Evolutionary conservation across 2,888 invertebrate genomes (phyloP), one percentile per base, ranked within the genome.

Genomic region (Nipponacmea schrenckii): DNA sequence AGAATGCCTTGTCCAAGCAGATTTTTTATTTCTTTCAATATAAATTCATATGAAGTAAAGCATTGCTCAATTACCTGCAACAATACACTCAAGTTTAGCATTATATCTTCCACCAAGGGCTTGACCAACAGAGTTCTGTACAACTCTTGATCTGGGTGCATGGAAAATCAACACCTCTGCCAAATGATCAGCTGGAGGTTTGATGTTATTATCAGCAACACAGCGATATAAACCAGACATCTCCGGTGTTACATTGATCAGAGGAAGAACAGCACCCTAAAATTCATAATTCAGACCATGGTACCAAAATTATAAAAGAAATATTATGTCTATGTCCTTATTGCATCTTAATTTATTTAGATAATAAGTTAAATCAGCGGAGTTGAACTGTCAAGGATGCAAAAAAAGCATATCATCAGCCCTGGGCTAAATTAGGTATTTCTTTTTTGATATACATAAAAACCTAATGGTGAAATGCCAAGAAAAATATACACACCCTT

Each of bases 181-280:
- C 65, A 87, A 84, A 69, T 84, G 84, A 39, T 80, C 80, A 31
- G 84, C 88, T 20, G 88, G 86, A 0, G 87, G 87, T 17, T 84
- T 79, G 31, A 89, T 87, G 73, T 85, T 84, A 76, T 89, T 89
- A 77, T 88, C 88, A 12, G 88, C 88, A 2, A 86, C 82, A 79
- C 89, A 89, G 2, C 88, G 80, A 73, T 87, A 89, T 20, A 87
- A 80, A 0, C 89, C 89, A 44, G 86, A 77, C 67, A 85, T 82
- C 0, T 75, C 70, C 50, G 79, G 80, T 0, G 73, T 73, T 14
- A 87, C 77, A 68, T 83, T 80, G 0, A 46, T 65, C 24, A 88
- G 74, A 0, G 68, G 65, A 20, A 87, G 74, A 0, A 64, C 50
- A 0, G 76, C 66, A 31, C 82, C 83, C 87, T 87, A 77, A 14